Evolutionary conservation across 2,797 vertebrate genomes (phyloP).

Genomic region (Notolepis coatsorum): DNA sequence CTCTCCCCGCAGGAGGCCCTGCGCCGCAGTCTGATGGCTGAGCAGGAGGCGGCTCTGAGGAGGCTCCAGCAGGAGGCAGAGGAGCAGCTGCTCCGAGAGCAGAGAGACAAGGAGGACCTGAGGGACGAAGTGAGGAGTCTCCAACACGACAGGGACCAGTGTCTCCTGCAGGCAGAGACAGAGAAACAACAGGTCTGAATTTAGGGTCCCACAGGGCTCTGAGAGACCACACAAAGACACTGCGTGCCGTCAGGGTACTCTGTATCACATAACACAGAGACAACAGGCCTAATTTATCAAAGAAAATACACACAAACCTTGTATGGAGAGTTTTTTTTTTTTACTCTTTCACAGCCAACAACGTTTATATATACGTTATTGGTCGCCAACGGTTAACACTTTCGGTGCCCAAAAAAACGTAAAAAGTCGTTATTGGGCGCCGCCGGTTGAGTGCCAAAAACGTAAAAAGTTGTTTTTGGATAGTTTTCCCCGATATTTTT

Average conservation of each 20-base stretch:
- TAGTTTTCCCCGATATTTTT: too few species aligned
- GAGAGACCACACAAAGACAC: background rate
- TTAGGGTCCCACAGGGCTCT: background rate
- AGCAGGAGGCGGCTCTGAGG: slow-evolving; percentile 77
- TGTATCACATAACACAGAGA: too few species aligned
- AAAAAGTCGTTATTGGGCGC: too few species aligned
- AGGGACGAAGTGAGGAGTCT: slow-evolving; percentile 79
- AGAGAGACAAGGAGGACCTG: slow-evolving; percentile 86
- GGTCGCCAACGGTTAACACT: too few species aligned
- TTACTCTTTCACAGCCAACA: too few species aligned
- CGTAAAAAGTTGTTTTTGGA: too few species aligned
- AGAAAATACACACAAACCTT: too few species aligned
- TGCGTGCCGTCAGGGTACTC: background rate
- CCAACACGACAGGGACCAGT: slow-evolving; percentile 86
- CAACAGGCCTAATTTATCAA: too few species aligned
- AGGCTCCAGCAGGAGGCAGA: slow-evolving; percentile 82
- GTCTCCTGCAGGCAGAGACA: slow-evolving; percentile 87
- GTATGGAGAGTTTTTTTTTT: too few species aligned
- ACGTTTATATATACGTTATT: too few species aligned
- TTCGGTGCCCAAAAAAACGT: too few species aligned
- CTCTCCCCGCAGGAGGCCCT: slow-evolving; percentile 77
- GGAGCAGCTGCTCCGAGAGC: slow-evolving; percentile 79
- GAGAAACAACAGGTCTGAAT: slow-evolving; percentile 90
- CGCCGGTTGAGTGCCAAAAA: too few species aligned
- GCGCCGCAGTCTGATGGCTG: slow-evolving; percentile 79